Conservation (phyloP, 2,797 vertebrate species). For the Borostomias antarcticus region DNA sequence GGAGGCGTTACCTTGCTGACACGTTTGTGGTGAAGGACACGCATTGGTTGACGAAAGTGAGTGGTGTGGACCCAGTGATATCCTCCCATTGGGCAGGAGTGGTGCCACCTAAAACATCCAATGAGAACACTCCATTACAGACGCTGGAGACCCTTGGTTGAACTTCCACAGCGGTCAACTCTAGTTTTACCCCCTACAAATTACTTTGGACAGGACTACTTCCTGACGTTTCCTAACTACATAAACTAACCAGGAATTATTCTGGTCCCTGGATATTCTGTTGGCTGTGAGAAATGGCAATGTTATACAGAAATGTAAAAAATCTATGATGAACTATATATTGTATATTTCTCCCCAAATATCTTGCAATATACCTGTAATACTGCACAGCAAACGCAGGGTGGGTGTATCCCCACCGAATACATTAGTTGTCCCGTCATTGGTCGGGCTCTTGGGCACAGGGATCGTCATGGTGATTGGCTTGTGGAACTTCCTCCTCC, state of each 20-base stretch:
- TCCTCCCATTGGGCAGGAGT: constrained; percentile 98
- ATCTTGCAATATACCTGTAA: constrained; percentile 81
- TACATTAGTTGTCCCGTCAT: constrained; percentile 79
- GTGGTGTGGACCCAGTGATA: constrained; percentile 95
- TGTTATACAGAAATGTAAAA: no score
- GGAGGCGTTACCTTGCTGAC: constrained; percentile 86
- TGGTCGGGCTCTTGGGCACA: constrained; percentile 86
- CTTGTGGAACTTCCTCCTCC: constrained; percentile 97
- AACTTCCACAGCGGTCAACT: not conserved
- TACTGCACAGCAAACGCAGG: constrained; percentile 93
- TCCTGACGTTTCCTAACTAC: not conserved
- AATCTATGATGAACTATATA: no score
- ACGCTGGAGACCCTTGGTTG: not conserved
- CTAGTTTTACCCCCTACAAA: no score
- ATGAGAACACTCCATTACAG: not conserved
- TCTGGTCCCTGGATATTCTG: not conserved
- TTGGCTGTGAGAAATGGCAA: no score
- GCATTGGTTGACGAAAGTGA: constrained; percentile 95
- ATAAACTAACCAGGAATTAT: not conserved
- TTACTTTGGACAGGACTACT: not conserved
- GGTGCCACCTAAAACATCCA: constrained; percentile 85
- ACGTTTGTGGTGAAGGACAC: constrained; percentile 98
- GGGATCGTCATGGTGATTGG: constrained; percentile 98
- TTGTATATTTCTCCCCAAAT: no score
- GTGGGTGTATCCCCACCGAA: constrained; percentile 89